Percentiles rank a stretch among this genome's conserved stretches.
Evolutionary conservation across 92 coral and sea anemone species (phyloP).

Genomic region (Phenganax stokvisi): DNA sequence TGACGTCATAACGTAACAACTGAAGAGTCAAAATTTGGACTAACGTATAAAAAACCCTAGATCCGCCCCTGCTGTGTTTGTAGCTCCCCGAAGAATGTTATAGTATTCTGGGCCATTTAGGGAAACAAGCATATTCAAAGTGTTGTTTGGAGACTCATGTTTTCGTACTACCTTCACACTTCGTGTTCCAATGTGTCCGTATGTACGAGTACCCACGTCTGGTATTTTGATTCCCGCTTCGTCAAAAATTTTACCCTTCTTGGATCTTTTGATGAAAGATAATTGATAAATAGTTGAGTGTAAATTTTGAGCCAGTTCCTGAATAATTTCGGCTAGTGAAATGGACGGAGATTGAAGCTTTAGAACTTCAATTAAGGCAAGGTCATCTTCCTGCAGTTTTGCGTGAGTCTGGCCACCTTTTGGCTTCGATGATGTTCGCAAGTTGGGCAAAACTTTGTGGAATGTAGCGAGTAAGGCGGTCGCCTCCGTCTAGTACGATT

Average conservation of each 20-base stretch:
- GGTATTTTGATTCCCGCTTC: constrained; percentile 36
- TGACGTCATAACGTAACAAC: too few species aligned
- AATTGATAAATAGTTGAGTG: constrained; percentile 49
- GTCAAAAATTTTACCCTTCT: constrained; percentile 29
- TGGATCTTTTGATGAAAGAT: constrained; percentile 43
- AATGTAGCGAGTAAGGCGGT: constrained; percentile 35
- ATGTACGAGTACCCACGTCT: constrained; percentile 1
- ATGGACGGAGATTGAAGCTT: constrained; percentile 42
- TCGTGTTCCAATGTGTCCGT: constrained; percentile 37
- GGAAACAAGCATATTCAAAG: constrained; percentile 42
- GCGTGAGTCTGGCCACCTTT: constrained; percentile 37
- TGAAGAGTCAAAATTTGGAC: too few species aligned
- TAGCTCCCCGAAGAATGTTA: constrained; percentile 34
- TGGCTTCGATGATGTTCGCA: constrained; percentile 23
- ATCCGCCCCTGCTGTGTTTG: constrained; percentile 1
- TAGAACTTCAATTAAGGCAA: constrained; percentile 49
- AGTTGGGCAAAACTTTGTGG: constrained; percentile 24
- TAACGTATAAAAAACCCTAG: too few species aligned
- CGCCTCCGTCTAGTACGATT: constrained; percentile 33
- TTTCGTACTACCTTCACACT: constrained; percentile 35
- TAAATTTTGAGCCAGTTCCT: constrained; percentile 34
- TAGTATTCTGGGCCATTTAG: constrained; percentile 40
- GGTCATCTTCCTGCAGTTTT: constrained; percentile 44
- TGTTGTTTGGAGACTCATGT: constrained; percentile 39
- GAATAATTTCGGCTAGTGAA: constrained; percentile 37